Conservation (phyloP, 2,888 invertebrate species). For the Molorchus minor region DNA sequence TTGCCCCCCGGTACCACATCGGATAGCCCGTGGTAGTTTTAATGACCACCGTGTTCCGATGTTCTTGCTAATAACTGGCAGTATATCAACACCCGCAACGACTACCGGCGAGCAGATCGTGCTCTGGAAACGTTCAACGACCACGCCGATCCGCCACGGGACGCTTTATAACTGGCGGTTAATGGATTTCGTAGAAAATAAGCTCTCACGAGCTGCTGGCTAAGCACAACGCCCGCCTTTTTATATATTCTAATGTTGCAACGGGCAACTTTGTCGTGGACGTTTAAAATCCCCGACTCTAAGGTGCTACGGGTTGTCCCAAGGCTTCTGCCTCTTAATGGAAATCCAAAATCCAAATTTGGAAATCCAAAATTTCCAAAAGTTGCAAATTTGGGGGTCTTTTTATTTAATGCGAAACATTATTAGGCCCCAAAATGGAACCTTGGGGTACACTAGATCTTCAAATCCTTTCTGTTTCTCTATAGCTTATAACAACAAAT, state of each 20-base stretch:
- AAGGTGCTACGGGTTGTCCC: neutral
- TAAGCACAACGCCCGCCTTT: neutral
- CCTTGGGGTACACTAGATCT: too few species aligned
- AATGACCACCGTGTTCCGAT: slow-evolving; percentile 32
- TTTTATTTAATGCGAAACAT: too few species aligned
- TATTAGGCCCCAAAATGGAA: too few species aligned
- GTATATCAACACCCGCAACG: slow-evolving; percentile 29
- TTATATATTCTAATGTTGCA: neutral
- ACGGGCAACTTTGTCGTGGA: neutral
- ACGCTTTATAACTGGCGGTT: neutral
- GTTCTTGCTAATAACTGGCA: slow-evolving; percentile 34
- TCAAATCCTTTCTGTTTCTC: too few species aligned
- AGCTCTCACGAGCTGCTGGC: neutral
- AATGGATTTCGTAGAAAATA: neutral
- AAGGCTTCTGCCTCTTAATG: too few species aligned
- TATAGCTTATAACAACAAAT: too few species aligned
- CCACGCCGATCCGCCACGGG: neutral
- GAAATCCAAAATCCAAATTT: too few species aligned
- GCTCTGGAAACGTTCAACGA: neutral
- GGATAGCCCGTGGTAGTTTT: slow-evolving; percentile 26
- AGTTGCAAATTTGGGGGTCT: too few species aligned
- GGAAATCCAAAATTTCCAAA: too few species aligned
- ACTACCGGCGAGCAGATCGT: slow-evolving; percentile 8
- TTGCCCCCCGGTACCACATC: slow-evolving; percentile 28
- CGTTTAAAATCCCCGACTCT: neutral